These are phyloP conservation scores for Anoplius nigerrimus DNA, from an alignment of 2,888 invertebrate species.

Conservation along the genomic window DNA sequence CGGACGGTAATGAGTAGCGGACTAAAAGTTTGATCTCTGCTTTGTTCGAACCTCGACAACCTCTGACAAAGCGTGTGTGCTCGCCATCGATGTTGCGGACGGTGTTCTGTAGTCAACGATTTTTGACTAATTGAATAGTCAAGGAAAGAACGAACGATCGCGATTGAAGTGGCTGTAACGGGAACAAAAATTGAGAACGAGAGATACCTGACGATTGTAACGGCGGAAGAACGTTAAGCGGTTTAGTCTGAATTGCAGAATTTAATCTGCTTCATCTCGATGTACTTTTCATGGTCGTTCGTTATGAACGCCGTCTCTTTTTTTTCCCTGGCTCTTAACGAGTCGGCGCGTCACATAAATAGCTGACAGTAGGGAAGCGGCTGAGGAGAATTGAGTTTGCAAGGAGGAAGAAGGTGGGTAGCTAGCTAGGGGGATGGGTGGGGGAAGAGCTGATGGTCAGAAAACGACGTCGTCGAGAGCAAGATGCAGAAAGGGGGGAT, in stretches of 20 bases:
- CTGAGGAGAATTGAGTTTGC: slow-evolving; percentile 2
- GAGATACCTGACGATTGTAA: too few species aligned
- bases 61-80: neutral
- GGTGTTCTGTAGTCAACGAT: too few species aligned
- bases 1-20: too few species aligned
- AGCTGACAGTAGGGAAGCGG: neutral
- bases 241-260: neutral
- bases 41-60: too few species aligned
- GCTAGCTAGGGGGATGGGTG: neutral
- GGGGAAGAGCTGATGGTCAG: neutral
- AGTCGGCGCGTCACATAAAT: slow-evolving; percentile 6
- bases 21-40: too few species aligned
- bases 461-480: neutral
- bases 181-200: too few species aligned
- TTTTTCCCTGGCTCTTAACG: slow-evolving; percentile 14
- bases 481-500: neutral
- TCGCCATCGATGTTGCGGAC: too few species aligned
- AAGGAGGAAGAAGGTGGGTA: slow-evolving; percentile 11
- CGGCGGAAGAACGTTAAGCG: neutral
- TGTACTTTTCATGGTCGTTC: neutral
- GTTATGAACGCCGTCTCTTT: neutral
- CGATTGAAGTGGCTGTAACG: too few species aligned
- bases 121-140: too few species aligned
- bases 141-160: too few species aligned
- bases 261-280: slow-evolving; percentile 13